Evolutionary conservation across 2,113 vertebrate genomes (phyloP), one percentile per base, ranked within the genome.

Genomic region (Nothocercus nigrocapillus): DNA sequence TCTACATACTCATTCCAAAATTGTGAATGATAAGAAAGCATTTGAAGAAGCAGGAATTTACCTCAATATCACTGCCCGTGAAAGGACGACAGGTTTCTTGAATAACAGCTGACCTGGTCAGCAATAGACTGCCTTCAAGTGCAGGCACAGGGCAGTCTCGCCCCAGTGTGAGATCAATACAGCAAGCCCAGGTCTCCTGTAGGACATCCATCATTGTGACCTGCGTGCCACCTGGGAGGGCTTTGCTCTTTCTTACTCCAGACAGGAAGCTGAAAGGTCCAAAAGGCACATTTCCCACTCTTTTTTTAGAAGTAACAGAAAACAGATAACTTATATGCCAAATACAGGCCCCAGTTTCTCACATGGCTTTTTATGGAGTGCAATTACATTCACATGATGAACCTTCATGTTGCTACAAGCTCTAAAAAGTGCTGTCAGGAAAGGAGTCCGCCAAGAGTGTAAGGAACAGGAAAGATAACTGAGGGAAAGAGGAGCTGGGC

Each of bases 111-210:
- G 56, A 42, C 7, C 34, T 73, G 27, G 22, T 0, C 28, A 36
- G 64, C 49, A 74, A 81, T 73, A 78, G 7, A 27, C 40, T 42
- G 62, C 25, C 62, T 40, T 64, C 20, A 79, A 47, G 14, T 25
- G 40, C 0, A 3, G 63, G 34, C 17, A 67, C 21, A 81, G 16
- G 21, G 28, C 3, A 0, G 8, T 24, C 20, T n/a, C 38, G 42
- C 44, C 28, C n/a, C 8, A 61, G 13, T 30, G 18, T 5, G 6
- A 63, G 40, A 11, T 45, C 66, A 44, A 28, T 40, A 38, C 2
- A 19, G 54, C 81, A 69, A 9, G 1, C 13, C 16, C 1, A 2
- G 9, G 25, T 36, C 2, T 76, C 25, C 28, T 19, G 32, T 4
- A 64, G 21, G 16, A 63, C 21, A 16, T 62, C 83, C 25, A 83